Conservation (phyloP, 2,888 invertebrate genomes). For the Heliconius hortense region DNA sequence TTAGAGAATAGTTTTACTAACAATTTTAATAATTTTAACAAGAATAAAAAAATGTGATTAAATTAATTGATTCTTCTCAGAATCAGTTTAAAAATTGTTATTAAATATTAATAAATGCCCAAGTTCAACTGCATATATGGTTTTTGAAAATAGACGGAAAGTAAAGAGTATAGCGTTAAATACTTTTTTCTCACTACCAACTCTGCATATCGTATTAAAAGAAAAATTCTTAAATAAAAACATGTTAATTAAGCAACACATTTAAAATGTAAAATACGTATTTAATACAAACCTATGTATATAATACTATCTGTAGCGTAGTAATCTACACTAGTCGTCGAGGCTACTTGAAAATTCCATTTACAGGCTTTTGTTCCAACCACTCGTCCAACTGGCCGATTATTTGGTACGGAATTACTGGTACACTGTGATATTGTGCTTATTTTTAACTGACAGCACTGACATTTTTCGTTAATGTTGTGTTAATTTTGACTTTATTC, state of each 20-base stretch:
- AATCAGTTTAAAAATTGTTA: no score
- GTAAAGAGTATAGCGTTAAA: no score
- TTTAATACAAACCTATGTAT: slow-evolving; percentile 18
- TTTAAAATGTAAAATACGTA: slow-evolving; percentile 8
- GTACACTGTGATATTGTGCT: slow-evolving; percentile 23
- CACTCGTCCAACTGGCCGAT: slow-evolving; percentile 53
- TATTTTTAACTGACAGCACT: neutral
- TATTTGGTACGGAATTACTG: slow-evolving; percentile 48
- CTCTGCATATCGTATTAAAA: neutral
- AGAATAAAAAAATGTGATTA: no score
- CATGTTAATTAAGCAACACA: neutral
- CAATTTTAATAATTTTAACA: no score
- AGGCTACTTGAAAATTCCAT: slow-evolving; percentile 58
- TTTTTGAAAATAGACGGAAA: no score
- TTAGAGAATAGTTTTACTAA: no score
- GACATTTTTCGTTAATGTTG: neutral
- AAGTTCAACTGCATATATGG: no score
- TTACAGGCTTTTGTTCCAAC: slow-evolving; percentile 54
- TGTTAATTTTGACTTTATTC: neutral
- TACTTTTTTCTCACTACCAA: neutral
- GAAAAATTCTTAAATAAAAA: neutral
- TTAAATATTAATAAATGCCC: no score
- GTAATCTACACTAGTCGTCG: slow-evolving; percentile 30
- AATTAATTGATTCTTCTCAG: no score
- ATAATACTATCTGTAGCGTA: slow-evolving; percentile 33